Evolutionary conservation across 2,797 vertebrate genomes (phyloP).

Genomic region (Etheostoma perlongum): DNA sequence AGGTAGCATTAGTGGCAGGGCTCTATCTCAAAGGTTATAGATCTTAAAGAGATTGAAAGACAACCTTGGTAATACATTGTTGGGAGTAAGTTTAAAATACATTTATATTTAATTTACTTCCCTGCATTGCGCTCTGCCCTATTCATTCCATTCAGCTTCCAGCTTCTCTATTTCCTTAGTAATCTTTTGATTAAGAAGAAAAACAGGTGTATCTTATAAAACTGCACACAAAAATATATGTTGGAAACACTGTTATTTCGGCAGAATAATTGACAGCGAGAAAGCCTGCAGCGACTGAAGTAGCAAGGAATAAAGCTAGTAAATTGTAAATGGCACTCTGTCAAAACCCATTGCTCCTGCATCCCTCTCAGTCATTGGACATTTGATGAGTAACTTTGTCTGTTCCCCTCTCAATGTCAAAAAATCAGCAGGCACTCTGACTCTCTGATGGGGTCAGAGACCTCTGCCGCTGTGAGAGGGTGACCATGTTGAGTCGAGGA

Average conservation of each 20-base stretch:
- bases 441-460: slow-evolving; percentile 79
- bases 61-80: neutral
- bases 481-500: slow-evolving; percentile 74
- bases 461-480: slow-evolving; percentile 71
- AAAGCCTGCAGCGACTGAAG: slow-evolving; percentile 46
- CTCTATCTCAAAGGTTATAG: neutral
- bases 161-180: neutral
- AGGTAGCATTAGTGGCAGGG: neutral
- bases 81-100: neutral
- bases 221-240: slow-evolving; percentile 1
- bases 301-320: slow-evolving; percentile 44
- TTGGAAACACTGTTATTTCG: slow-evolving; percentile 31
- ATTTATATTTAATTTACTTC: slow-evolving; percentile 3
- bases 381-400: slow-evolving; percentile 80
- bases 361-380: slow-evolving; percentile 62
- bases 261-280: slow-evolving; percentile 33
- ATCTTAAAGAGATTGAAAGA: neutral
- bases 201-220: slow-evolving; percentile 18
- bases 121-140: neutral
- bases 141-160: neutral
- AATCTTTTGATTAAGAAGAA: slow-evolving; percentile 10
- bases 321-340: slow-evolving; percentile 76
- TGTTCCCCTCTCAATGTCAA: slow-evolving; percentile 79
- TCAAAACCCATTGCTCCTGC: slow-evolving; percentile 67
- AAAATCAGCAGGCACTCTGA: slow-evolving; percentile 79